These are phyloP conservation scores for Eospalax fontanierii DNA, from an alignment of 2,797 vertebrate genomes.

Conservation along the genomic window DNA sequence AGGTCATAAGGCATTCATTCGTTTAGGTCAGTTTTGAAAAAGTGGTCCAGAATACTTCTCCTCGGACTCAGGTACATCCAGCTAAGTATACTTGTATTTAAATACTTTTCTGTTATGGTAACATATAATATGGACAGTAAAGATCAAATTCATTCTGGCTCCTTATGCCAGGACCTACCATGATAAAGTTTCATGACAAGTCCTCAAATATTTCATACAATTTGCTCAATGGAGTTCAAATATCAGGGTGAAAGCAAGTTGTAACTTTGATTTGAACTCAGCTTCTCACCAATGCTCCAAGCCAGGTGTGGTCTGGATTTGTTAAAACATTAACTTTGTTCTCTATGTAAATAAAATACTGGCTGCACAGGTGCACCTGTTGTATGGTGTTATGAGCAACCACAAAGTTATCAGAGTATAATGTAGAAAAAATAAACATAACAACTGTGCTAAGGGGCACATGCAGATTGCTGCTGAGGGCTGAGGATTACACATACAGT, in stretches of 20 bases:
- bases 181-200: neutral
- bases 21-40: slow-evolving; percentile 6
- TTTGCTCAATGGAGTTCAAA: neutral
- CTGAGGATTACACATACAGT: neutral
- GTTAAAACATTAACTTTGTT: slow-evolving; percentile 85
- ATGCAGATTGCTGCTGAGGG: neutral
- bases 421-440: slow-evolving; percentile 68
- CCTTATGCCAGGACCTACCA: neutral
- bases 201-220: slow-evolving; percentile 62
- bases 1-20: neutral
- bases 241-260: neutral
- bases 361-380: slow-evolving; percentile 74
- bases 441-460: slow-evolving; percentile 55
- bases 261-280: slow-evolving; percentile 67
- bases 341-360: slow-evolving; percentile 61
- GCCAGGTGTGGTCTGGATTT: slow-evolving; percentile 79
- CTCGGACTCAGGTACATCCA: neutral
- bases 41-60: neutral
- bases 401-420: slow-evolving; percentile 32
- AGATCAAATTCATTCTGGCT: neutral
- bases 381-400: slow-evolving; percentile 23
- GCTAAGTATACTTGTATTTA: neutral
- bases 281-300: slow-evolving; percentile 36
- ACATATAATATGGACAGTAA: neutral
- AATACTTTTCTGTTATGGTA: neutral